A percentile compares a stretch with the other conserved stretches of the same genome.
Evolutionary conservation across 2,888 invertebrate genomes (phyloP).

Genomic region (Papilio protenor): DNA sequence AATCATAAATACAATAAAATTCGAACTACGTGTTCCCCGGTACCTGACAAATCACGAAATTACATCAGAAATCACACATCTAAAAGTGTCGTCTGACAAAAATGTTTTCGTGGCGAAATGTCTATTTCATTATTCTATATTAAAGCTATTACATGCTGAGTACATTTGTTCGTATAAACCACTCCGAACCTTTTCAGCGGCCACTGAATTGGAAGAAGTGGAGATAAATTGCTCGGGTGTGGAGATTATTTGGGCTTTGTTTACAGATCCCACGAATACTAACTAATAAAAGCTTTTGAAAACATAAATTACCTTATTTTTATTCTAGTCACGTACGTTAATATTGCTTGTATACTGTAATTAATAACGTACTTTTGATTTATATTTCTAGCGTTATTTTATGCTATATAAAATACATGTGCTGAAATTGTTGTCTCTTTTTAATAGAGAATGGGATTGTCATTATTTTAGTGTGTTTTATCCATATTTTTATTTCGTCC

Average conservation of each 20-base stretch:
- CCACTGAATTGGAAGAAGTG: conserved; percentile 39
- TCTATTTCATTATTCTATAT: neutral
- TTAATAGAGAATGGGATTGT: no score
- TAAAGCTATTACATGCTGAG: neutral
- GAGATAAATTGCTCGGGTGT: conserved; percentile 39
- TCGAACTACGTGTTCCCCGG: neutral
- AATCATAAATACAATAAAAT: neutral
- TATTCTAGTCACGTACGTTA: conserved; percentile 27
- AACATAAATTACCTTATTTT: conserved; percentile 28
- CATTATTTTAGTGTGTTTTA: no score
- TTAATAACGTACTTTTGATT: neutral
- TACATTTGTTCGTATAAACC: conserved; percentile 25
- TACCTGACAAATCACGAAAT: neutral
- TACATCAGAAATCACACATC: neutral
- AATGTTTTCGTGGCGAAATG: neutral
- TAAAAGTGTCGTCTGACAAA: neutral
- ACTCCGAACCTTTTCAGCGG: conserved; percentile 32
- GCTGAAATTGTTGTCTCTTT: no score
- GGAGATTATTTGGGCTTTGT: conserved; percentile 39
- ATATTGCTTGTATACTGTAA: conserved; percentile 4
- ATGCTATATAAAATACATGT: neutral
- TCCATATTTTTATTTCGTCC: neutral
- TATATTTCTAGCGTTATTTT: neutral
- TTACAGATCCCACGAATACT: conserved; percentile 30
- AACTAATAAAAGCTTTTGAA: conserved; percentile 37